Conservation (phyloP, 2,113 vertebrate species). For the Globicephala melas region DNA sequence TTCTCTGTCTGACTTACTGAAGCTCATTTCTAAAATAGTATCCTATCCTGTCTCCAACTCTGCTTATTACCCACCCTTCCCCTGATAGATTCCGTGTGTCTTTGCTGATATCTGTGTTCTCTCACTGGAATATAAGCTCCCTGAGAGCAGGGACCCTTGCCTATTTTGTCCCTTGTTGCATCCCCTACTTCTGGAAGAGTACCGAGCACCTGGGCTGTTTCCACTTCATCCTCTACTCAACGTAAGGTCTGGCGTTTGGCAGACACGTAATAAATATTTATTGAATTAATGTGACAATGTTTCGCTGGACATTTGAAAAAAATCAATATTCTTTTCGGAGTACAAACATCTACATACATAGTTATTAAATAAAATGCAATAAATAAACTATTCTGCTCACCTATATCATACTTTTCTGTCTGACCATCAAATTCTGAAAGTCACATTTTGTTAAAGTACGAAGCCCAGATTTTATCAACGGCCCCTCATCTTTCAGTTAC, state of each 20-base stretch:
- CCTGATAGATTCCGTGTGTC: background rate
- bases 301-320: background rate
- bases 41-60: background rate
- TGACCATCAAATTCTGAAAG: constrained; percentile 1
- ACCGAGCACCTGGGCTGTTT: fast-evolving
- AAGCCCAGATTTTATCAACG: background rate
- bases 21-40: background rate
- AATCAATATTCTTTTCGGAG: background rate
- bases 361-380: background rate
- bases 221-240: background rate
- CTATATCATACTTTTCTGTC: background rate
- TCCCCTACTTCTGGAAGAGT: background rate
- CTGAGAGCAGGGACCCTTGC: background rate
- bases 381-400: background rate
- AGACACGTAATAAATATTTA: background rate
- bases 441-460: background rate
- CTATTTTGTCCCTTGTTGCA: background rate
- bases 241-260: background rate
- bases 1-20: too few species aligned
- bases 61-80: background rate
- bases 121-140: background rate
- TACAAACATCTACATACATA: background rate
- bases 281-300: background rate
- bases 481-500: background rate
- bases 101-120: background rate